Evolutionary conservation across 1,140 invertebrate species (phyloP).

Genomic region (Brachionus calyciflorus): DNA sequence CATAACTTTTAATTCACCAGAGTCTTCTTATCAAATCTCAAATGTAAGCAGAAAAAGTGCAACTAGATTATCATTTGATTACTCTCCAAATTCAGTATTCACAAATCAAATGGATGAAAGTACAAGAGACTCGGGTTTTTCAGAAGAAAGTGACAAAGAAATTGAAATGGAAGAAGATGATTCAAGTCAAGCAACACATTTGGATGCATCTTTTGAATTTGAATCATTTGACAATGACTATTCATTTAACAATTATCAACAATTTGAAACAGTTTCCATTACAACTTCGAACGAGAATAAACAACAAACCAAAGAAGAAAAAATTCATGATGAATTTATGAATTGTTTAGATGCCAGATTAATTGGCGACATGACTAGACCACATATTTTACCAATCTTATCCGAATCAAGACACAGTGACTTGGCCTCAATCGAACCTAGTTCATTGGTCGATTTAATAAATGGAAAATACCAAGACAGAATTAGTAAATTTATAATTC

Average conservation of each 20-base stretch:
- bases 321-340: background rate
- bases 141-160: background rate
- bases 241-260: background rate
- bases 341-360: background rate
- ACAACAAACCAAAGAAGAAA: background rate
- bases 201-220: background rate
- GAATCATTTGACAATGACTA: background rate
- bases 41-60: background rate
- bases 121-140: background rate
- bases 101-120: background rate
- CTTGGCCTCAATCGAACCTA: background rate
- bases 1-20: background rate
- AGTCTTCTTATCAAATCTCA: background rate
- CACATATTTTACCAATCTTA: background rate
- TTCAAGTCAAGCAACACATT: background rate
- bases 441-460: background rate
- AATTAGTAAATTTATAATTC: slow-evolving; percentile 51
- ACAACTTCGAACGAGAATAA: background rate
- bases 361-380: slow-evolving; percentile 20
- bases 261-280: background rate
- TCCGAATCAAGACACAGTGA: slow-evolving; percentile 8
- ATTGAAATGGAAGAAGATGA: background rate
- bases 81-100: background rate
- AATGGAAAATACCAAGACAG: background rate
- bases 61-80: background rate